phyloP scores from a whole-genome alignment of 2,888 invertebrate genomes.

The Agrilus cyanescens region DNA sequence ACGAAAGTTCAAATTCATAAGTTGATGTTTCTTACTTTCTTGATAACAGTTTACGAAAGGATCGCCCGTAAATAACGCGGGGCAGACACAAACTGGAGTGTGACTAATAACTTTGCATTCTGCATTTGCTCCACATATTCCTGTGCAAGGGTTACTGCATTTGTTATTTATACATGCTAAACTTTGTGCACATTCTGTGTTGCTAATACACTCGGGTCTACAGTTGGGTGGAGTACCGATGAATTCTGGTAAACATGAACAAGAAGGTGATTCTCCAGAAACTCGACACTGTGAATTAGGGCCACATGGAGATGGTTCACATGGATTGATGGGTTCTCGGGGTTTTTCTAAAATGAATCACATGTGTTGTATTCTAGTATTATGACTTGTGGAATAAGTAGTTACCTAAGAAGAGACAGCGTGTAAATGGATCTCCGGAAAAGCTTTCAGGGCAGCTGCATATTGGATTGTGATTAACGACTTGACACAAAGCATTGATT shows the following conservation, averaged over 20 bases:
- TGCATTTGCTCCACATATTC: slow-evolving; percentile 43
- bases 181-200: slow-evolving; percentile 55
- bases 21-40: slow-evolving; percentile 18
- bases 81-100: slow-evolving; percentile 46
- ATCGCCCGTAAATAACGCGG: slow-evolving; percentile 43
- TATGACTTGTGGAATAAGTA: not conserved
- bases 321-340: slow-evolving; percentile 30
- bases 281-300: slow-evolving; percentile 37
- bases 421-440: slow-evolving; percentile 59
- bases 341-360: slow-evolving; percentile 21
- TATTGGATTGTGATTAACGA: slow-evolving; percentile 61
- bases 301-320: slow-evolving; percentile 39
- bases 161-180: slow-evolving; percentile 63
- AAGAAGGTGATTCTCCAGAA: slow-evolving; percentile 39
- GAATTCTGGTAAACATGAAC: slow-evolving; percentile 39
- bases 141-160: slow-evolving; percentile 57
- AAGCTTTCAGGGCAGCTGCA: slow-evolving; percentile 54
- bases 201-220: slow-evolving; percentile 59
- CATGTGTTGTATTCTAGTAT: not conserved
- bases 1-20: slow-evolving; percentile 22
- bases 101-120: slow-evolving; percentile 45
- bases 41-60: slow-evolving; percentile 40
- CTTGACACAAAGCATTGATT: slow-evolving; percentile 54
- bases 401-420: slow-evolving; percentile 53
- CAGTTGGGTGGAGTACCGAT: slow-evolving; percentile 39